Conservation (phyloP, 1,140 invertebrate genomes). For the Macrostomum lignano region DNA sequence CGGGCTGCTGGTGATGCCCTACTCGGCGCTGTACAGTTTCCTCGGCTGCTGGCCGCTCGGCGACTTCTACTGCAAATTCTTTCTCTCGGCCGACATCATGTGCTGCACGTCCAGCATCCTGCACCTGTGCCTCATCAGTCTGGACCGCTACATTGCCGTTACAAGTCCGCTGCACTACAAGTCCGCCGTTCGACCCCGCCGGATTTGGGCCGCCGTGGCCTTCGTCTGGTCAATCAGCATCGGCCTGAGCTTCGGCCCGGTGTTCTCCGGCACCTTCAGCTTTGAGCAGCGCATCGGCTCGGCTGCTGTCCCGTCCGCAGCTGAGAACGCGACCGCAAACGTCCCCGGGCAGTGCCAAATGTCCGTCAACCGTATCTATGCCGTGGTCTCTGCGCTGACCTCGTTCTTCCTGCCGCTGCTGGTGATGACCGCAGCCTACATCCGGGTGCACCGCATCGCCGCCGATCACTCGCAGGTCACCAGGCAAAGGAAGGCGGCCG, state of each 20-base stretch:
- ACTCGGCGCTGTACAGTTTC: too few relatives aligned
- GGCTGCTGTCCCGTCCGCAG: too few relatives aligned
- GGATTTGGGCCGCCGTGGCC: too few relatives aligned
- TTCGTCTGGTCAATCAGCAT: too few relatives aligned
- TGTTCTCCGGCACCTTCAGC: too few relatives aligned
- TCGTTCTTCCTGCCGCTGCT: conserved; percentile 82
- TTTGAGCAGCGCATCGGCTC: too few relatives aligned
- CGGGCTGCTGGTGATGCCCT: conserved; percentile 81
- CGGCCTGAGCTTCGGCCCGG: too few relatives aligned
- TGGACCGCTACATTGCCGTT: conserved; percentile 28
- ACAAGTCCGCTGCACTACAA: conserved; percentile 24
- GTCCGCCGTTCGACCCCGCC: too few relatives aligned
- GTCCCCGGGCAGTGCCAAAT: conserved; percentile 3
- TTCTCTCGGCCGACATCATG: conserved; percentile 28
- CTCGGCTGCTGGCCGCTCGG: conserved; percentile 22
- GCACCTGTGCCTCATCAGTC: conserved; percentile 26
- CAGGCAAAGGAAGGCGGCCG: too few relatives aligned
- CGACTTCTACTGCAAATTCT: conserved; percentile 19
- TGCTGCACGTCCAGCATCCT: conserved; percentile 28
- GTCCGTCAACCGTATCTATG: conserved; percentile 65
- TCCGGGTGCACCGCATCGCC: too few relatives aligned
- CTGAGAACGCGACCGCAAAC: conserved; percentile 1
- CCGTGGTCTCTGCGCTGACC: conserved; percentile 79
- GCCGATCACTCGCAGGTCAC: too few relatives aligned
- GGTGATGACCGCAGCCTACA: conserved; percentile 55